A percentile compares a stretch with the other conserved stretches of the same genome.
Conservation (phyloP, 2,888 invertebrate genomes). For the Limnephilus marmoratus region DNA sequence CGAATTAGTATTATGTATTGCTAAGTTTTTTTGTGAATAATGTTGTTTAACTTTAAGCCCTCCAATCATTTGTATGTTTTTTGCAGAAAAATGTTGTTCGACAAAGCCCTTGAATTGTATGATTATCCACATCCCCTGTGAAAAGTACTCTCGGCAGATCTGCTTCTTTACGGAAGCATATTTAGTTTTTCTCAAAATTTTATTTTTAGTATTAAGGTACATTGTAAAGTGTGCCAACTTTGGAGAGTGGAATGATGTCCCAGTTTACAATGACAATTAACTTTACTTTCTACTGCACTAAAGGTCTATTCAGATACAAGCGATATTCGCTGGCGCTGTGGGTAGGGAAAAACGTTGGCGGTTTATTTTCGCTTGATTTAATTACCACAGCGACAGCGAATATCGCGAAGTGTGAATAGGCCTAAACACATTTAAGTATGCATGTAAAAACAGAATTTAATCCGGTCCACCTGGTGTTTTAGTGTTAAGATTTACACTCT, state of each 20-base stretch:
- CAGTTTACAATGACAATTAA: not conserved
- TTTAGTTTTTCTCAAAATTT: not conserved
- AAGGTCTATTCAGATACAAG: no score
- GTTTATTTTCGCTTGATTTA: no score
- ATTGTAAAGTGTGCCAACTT: not conserved
- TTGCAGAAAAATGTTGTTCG: no score
- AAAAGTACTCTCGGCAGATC: not conserved
- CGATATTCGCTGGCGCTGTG: no score
- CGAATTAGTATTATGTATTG: no score
- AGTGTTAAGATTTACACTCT: not conserved
- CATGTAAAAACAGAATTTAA: not conserved
- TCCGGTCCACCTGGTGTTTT: not conserved
- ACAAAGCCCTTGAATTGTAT: no score
- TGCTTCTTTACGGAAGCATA: not conserved
- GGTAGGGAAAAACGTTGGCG: no score
- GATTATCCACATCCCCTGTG: not conserved
- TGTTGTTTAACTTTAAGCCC: no score
- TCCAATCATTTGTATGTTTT: no score
- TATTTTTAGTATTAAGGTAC: not conserved
- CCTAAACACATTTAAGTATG: not conserved
- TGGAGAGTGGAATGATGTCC: not conserved
- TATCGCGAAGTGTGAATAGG: no score
- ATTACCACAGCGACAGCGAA: no score
- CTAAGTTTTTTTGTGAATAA: no score
- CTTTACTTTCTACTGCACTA: not conserved